These are phyloP conservation scores for Malachius bipustulatus DNA, from an alignment of 2,888 invertebrate species.

Conservation along the genomic window DNA sequence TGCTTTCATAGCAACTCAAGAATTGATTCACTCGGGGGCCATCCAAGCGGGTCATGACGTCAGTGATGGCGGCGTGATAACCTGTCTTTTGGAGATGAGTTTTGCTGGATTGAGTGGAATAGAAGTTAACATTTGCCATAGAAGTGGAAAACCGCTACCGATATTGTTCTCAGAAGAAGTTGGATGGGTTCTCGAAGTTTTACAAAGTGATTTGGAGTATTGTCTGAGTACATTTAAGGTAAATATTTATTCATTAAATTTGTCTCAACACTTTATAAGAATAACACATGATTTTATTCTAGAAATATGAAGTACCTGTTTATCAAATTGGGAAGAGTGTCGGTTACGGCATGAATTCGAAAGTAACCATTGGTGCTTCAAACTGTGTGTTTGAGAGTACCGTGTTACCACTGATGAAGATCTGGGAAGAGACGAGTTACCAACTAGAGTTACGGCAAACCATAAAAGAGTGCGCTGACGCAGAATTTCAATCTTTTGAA, in stretches of 20 bases:
- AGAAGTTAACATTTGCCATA: slow-evolving; percentile 48
- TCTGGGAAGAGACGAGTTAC: slow-evolving; percentile 96
- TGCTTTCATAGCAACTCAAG: slow-evolving; percentile 76
- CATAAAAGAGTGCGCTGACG: slow-evolving; percentile 61
- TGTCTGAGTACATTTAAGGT: slow-evolving; percentile 50
- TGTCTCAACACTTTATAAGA: background rate
- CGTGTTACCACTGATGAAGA: slow-evolving; percentile 57
- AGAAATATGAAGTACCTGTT: slow-evolving; percentile 46
- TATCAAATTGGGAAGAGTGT: slow-evolving; percentile 55
- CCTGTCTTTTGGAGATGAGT: slow-evolving; percentile 89
- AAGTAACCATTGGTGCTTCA: slow-evolving; percentile 47
- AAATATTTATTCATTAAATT: slow-evolving; percentile 8
- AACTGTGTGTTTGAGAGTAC: slow-evolving; percentile 49
- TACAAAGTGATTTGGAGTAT: slow-evolving; percentile 41
- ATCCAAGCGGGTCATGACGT: slow-evolving; percentile 85
- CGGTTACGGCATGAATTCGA: slow-evolving; percentile 55
- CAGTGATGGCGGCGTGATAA: slow-evolving; percentile 91
- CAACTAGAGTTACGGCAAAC: slow-evolving; percentile 78
- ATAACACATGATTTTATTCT: slow-evolving; percentile 16
- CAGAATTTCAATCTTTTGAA: slow-evolving; percentile 63
- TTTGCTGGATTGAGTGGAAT: slow-evolving; percentile 83
- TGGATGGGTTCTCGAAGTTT: slow-evolving; percentile 73
- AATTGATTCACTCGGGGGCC: slow-evolving; percentile 59
- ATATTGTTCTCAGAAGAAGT: slow-evolving; percentile 76
- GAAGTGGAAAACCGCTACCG: slow-evolving; percentile 46